phyloP scores from a whole-genome alignment of 2,113 vertebrate species.

The Redunca redunca region DNA sequence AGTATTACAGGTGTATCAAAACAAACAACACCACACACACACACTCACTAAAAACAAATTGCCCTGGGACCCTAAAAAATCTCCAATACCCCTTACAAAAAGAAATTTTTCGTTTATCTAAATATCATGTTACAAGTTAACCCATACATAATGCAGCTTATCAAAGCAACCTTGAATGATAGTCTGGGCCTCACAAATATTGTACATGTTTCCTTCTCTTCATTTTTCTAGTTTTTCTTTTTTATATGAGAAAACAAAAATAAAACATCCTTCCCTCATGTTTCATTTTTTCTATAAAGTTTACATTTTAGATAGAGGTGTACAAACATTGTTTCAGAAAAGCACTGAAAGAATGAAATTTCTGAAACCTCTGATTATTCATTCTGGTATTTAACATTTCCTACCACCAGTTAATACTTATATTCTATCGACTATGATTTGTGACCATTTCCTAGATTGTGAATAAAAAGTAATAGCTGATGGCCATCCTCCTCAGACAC shows the following conservation, averaged over 20 bases:
- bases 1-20: background rate
- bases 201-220: background rate
- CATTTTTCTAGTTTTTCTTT: background rate
- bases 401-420: background rate
- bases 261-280: background rate
- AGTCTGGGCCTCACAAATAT: background rate
- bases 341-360: background rate
- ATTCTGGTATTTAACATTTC: background rate
- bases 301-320: background rate
- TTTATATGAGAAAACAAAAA: background rate
- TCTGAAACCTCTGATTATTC: background rate
- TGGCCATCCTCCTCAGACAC: background rate
- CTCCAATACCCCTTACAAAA: background rate
- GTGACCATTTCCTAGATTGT: background rate
- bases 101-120: background rate
- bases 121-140: background rate
- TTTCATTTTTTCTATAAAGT: background rate
- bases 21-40: background rate
- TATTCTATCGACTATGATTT: background rate
- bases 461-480: background rate
- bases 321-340: background rate
- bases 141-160: background rate
- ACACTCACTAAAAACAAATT: background rate
- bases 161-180: background rate
- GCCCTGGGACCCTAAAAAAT: background rate